A percentile compares a stretch with the other conserved stretches of the same genome.
These are phyloP conservation scores for Paguma larvata DNA, from an alignment of 2,797 vertebrate genomes.

Conservation along the genomic window DNA sequence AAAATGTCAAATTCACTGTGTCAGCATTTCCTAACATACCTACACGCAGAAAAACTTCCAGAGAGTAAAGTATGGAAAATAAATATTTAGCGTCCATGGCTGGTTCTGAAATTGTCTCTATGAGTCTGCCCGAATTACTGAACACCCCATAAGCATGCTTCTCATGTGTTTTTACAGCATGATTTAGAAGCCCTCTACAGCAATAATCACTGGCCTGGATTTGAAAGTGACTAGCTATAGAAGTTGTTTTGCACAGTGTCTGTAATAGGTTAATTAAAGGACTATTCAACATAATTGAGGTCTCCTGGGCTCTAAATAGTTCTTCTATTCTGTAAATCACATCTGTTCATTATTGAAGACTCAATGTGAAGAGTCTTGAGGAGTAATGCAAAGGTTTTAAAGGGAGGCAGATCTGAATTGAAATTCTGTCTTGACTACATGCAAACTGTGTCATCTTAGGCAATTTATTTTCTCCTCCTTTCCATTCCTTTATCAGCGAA, in stretches of 20 bases:
- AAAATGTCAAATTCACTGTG: constrained; percentile 57
- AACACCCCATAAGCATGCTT: constrained; percentile 38
- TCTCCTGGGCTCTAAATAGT: neutral
- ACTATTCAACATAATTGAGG: constrained; percentile 28
- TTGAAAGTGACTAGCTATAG: constrained; percentile 51
- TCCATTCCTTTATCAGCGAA: neutral
- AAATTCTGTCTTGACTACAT: constrained; percentile 31
- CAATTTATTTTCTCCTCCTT: constrained; percentile 43
- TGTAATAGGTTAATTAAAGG: constrained; percentile 60
- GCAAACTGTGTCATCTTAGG: neutral
- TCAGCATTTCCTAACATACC: constrained; percentile 52
- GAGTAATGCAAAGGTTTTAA: constrained; percentile 22
- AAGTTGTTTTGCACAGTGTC: neutral
- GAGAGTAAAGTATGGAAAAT: constrained; percentile 17
- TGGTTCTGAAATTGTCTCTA: constrained; percentile 48
- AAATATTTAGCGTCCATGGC: constrained; percentile 54
- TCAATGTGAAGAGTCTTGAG: neutral
- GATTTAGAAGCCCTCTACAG: constrained; percentile 31
- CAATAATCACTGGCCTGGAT: neutral
- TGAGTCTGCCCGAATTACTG: neutral
- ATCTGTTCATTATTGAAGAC: constrained; percentile 7
- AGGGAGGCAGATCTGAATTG: neutral
- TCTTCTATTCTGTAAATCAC: constrained; percentile 17
- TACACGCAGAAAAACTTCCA: constrained; percentile 24
- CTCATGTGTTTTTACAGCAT: constrained; percentile 32